Evolutionary conservation across 2,888 invertebrate species (phyloP).

Genomic region (Agonopterix subpropinquella): DNA sequence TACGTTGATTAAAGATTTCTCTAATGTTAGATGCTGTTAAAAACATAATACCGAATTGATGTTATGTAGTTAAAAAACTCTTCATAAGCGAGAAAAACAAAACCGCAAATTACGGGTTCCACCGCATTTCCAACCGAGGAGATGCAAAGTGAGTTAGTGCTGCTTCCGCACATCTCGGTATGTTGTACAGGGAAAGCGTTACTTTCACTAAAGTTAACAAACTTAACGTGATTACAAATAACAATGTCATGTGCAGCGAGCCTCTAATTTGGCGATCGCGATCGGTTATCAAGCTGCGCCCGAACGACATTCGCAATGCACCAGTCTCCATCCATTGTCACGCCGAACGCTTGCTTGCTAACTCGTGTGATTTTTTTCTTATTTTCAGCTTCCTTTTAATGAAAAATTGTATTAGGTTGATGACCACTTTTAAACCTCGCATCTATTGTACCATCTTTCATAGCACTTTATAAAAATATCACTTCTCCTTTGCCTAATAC

Average conservation of each 20-base stretch:
- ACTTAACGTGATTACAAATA: constrained; percentile 18
- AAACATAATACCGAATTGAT: neutral
- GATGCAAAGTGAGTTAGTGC: constrained; percentile 31
- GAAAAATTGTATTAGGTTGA: constrained; percentile 25
- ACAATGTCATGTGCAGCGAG: constrained; percentile 15
- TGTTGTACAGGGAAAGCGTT: constrained; percentile 44
- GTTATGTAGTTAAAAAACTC: neutral
- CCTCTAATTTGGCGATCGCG: too few relatives aligned
- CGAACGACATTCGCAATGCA: constrained; percentile 57
- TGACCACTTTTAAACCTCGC: neutral
- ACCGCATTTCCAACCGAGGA: constrained; percentile 40
- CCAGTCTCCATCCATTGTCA: constrained; percentile 38
- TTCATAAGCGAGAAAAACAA: constrained; percentile 10
- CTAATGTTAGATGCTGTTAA: neutral
- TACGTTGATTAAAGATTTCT: too few relatives aligned
- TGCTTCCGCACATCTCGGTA: constrained; percentile 46
- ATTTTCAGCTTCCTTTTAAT: constrained; percentile 44
- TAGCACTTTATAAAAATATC: neutral
- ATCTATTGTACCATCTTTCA: neutral
- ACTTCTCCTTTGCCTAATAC: neutral
- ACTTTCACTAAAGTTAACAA: constrained; percentile 41
- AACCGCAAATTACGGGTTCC: constrained; percentile 51
- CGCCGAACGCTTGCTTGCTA: constrained; percentile 64
- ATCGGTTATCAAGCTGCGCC: constrained; percentile 1
- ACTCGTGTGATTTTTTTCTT: constrained; percentile 41